Conservation (phyloP, 2,797 vertebrate genomes). For the Halcyon smyrnensis region DNA sequence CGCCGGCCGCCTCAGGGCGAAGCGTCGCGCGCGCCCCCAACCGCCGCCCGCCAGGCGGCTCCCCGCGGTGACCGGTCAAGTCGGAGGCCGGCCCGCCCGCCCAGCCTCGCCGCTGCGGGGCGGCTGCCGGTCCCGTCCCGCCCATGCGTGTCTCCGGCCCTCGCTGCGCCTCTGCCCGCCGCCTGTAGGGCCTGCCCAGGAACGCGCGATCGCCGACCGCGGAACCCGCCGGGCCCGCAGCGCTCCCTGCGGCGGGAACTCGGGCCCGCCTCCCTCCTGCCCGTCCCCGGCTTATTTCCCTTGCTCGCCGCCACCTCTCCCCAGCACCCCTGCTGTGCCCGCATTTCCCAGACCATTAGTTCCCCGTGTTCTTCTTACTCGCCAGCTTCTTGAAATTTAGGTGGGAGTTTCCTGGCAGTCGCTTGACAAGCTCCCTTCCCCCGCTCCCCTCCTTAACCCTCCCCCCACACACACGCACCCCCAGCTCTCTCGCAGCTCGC, state of each 20-base stretch:
- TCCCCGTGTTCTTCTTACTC: accelerated
- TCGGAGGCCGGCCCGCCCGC: background rate
- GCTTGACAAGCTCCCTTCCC: too few relatives aligned
- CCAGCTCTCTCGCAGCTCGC: accelerated
- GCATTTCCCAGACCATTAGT: accelerated
- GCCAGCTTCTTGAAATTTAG: accelerated
- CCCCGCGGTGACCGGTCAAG: too few relatives aligned
- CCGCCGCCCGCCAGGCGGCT: background rate
- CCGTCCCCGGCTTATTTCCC: too few relatives aligned
- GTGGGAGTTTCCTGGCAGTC: too few relatives aligned
- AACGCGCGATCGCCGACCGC: too few relatives aligned
- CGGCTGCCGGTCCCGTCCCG: background rate
- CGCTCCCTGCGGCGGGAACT: background rate
- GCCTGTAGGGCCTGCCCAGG: too few relatives aligned
- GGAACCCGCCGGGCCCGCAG: too few relatives aligned
- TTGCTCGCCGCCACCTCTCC: accelerated
- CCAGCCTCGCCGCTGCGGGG: too few relatives aligned
- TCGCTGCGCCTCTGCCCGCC: too few relatives aligned
- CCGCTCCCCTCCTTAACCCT: too few relatives aligned
- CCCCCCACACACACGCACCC: too few relatives aligned
- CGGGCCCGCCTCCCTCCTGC: too few relatives aligned
- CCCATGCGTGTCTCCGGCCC: accelerated
- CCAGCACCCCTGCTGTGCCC: accelerated
- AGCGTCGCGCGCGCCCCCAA: background rate
- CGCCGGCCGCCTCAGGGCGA: background rate